Base-by-base conservation (phyloP, 2,797 vertebrate genomes). In the Clarias laeviceps region DNA sequence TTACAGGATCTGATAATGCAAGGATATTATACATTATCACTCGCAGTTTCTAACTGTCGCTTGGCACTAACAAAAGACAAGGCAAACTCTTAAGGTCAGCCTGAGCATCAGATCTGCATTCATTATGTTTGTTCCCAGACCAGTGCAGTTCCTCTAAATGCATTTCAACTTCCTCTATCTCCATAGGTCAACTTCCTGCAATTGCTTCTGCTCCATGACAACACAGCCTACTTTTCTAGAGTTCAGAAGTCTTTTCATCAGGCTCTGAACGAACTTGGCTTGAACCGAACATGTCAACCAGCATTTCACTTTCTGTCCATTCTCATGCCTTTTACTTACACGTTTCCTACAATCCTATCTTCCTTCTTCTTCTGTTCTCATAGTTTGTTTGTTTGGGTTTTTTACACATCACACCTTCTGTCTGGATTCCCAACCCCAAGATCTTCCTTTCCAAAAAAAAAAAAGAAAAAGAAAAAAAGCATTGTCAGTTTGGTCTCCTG, bases 121-220 rank as follows among this genome's bases (percentile, higher is more conserved):
- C 57, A 77, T 3, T 45, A 66, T 27, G 20, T 57, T 76, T 82
- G 80, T 64, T 85, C 61, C 69, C 24, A 78, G 20, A 59, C 61
- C 56, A 76, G 64, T 4, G 14, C 45, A 88, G 86, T 85, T 87
- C 65, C 84, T 45, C 72, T 27, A 81, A 86, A 90, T 91, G 86
- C 82, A 83, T 22, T 87, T 89, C 82, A 86, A 94, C 93, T 93
- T 94, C 87, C 93, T 92, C 91, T 84, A 37, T 59, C 40, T 66
- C 54, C 0, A n/a, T 86, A 87, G 1, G 45, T 90, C 92, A 34
- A 93, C 93, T 92, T 95, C 84, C 92, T 87, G 78, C 89, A 92
- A 90, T 86, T 86, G 14, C 40, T 54, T 88, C 80, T 1, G 68
- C 82, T 85, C 69, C 74, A 81, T 54, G 20, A 72, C 69, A 68